Conservation (phyloP, 2,113 vertebrate genomes). For the Perccottus glenii region DNA sequence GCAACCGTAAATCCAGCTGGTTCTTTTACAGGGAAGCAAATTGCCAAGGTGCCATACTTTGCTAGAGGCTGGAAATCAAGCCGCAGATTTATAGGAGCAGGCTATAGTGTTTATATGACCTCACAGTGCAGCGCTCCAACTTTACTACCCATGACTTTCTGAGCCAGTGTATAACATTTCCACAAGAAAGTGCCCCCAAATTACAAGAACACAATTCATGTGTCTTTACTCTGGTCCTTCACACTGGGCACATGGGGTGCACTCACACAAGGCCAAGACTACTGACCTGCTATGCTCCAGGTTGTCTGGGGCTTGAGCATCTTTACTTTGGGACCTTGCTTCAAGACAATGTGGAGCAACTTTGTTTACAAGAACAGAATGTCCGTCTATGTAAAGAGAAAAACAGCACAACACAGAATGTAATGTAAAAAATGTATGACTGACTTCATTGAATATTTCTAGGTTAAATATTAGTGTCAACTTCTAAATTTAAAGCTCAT, state of each 20-base stretch:
- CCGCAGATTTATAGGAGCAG: conserved; percentile 68
- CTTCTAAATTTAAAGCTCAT: no score
- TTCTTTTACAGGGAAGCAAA: conserved; percentile 49
- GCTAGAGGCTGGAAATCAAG: conserved; percentile 64
- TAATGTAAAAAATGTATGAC: no score
- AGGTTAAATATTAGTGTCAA: no score
- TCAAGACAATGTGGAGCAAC: no score
- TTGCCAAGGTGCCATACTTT: conserved; percentile 52
- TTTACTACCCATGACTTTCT: conserved; percentile 64
- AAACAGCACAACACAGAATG: no score
- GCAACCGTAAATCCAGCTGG: conserved; percentile 47
- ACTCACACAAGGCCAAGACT: no score
- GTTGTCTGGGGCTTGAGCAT: no score
- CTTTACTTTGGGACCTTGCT: background rate
- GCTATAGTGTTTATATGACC: conserved; percentile 70
- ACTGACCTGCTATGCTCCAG: conserved; percentile 15
- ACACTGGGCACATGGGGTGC: background rate
- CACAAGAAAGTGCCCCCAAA: conserved; percentile 30
- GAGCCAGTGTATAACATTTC: conserved; percentile 55
- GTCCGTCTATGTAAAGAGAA: no score
- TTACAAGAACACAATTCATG: conserved; percentile 31
- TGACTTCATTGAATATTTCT: no score
- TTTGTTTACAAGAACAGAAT: no score
- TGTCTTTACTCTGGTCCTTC: no score
- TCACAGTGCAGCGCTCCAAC: conserved; percentile 49